Evolutionary conservation across 2,888 invertebrate species (phyloP).

Genomic region (Pammene fasciana): DNA sequence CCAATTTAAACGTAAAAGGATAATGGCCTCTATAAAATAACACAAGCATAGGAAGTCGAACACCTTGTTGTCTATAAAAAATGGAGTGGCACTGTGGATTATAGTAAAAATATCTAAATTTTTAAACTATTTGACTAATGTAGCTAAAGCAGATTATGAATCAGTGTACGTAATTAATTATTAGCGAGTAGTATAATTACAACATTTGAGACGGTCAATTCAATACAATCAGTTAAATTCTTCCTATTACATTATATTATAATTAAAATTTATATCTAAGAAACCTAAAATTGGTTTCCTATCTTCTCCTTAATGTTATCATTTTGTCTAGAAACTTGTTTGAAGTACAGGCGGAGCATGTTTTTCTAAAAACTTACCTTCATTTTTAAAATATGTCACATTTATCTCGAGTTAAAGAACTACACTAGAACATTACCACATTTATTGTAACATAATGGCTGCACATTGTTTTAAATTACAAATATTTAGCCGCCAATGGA

Average conservation of each 20-base stretch:
- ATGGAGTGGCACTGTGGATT: neutral
- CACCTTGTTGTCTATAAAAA: neutral
- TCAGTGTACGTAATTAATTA: too few species aligned
- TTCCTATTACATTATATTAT: too few species aligned
- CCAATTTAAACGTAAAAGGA: conserved; percentile 63
- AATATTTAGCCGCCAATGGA: conserved; percentile 37
- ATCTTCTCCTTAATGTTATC: too few species aligned
- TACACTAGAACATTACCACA: conserved; percentile 10
- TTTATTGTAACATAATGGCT: conserved; percentile 20
- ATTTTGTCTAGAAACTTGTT: too few species aligned
- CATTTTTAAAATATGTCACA: neutral
- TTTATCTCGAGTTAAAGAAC: neutral
- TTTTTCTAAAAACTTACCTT: neutral
- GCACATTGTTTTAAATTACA: conserved; percentile 37
- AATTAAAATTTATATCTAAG: too few species aligned
- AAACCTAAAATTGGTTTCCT: too few species aligned
- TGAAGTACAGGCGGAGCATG: too few species aligned
- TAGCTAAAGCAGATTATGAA: too few species aligned
- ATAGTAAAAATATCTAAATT: neutral
- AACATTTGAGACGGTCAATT: too few species aligned
- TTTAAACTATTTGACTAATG: too few species aligned
- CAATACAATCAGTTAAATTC: too few species aligned
- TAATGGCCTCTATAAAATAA: conserved; percentile 54
- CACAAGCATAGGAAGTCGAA: neutral
- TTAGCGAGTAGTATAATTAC: too few species aligned